Percentiles rank a stretch among this genome's conserved stretches.
phyloP scores from a whole-genome alignment of 2,888 invertebrate species.

The Mactromeris polynyma region DNA sequence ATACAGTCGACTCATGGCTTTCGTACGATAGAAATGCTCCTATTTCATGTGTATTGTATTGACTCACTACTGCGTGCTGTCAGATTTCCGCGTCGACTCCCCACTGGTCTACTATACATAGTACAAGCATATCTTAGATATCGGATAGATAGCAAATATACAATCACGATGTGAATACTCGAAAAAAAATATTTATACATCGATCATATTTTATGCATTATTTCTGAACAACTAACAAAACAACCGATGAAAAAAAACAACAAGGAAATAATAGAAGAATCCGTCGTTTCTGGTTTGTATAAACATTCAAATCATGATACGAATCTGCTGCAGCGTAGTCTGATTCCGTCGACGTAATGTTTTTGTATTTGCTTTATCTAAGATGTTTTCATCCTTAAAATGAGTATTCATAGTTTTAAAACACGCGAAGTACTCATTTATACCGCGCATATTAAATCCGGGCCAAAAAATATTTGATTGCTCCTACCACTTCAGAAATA shows the following conservation, averaged over 20 bases:
- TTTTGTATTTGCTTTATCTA: no score
- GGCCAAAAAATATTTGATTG: no score
- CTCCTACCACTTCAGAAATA: no score
- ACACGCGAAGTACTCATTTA: no score
- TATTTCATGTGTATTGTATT: background rate
- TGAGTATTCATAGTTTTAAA: no score
- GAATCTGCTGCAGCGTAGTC: no score
- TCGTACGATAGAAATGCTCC: background rate
- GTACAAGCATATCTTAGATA: background rate
- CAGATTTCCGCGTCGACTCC: background rate
- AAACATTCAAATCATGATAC: no score
- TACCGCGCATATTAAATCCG: no score
- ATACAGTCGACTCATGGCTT: conserved; percentile 9
- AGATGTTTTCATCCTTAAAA: no score
- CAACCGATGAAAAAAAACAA: background rate
- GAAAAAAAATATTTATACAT: background rate
- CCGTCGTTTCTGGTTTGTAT: no score
- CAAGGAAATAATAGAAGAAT: no score
- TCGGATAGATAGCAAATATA: background rate
- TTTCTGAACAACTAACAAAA: background rate
- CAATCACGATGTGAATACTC: background rate
- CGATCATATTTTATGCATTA: background rate
- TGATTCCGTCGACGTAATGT: no score
- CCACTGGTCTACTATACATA: background rate
- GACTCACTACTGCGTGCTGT: background rate